phyloP scores from a whole-genome alignment of 64 coral and sea anemone genomes.

The Montipora efflorescens region DNA sequence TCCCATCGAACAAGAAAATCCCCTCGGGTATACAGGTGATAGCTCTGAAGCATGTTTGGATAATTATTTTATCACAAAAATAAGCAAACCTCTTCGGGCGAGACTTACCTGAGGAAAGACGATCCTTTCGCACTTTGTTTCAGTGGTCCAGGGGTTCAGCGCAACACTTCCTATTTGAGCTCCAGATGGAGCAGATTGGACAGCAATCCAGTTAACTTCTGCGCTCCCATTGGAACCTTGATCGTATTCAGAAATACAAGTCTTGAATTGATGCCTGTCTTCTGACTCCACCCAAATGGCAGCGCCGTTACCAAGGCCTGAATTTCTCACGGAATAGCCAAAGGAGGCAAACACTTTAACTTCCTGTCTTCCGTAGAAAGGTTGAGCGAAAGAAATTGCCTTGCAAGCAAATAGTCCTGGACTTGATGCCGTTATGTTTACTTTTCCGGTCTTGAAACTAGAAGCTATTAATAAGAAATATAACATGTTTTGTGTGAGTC shows the following conservation, averaged over 20 bases:
- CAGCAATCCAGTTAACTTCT: conserved; percentile 56
- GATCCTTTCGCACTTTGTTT: conserved; percentile 26
- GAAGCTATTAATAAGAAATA: neutral
- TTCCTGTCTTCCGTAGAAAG: conserved; percentile 30
- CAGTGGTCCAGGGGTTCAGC: conserved; percentile 48
- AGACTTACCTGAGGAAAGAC: conserved; percentile 36
- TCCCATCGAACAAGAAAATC: too few relatives aligned
- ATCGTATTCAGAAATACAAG: conserved; percentile 49
- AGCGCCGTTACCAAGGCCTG: conserved; percentile 41
- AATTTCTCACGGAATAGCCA: neutral
- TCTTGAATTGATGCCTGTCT: conserved; percentile 10
- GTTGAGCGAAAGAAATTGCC: conserved; percentile 6
- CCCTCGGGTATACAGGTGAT: too few relatives aligned
- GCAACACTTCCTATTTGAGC: neutral
- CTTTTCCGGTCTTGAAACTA: conserved; percentile 57
- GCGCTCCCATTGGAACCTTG: conserved; percentile 22
- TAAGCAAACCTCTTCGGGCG: too few relatives aligned
- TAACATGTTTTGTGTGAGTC: neutral
- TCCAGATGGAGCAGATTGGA: neutral
- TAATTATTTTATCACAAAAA: too few relatives aligned
- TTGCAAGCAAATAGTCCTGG: conserved; percentile 48
- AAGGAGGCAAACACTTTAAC: conserved; percentile 32
- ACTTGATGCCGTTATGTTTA: conserved; percentile 15
- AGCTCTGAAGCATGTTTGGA: too few relatives aligned
- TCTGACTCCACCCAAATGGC: conserved; percentile 60